Base-by-base conservation (phyloP, 2,888 invertebrate genomes). In the Actias luna region DNA sequence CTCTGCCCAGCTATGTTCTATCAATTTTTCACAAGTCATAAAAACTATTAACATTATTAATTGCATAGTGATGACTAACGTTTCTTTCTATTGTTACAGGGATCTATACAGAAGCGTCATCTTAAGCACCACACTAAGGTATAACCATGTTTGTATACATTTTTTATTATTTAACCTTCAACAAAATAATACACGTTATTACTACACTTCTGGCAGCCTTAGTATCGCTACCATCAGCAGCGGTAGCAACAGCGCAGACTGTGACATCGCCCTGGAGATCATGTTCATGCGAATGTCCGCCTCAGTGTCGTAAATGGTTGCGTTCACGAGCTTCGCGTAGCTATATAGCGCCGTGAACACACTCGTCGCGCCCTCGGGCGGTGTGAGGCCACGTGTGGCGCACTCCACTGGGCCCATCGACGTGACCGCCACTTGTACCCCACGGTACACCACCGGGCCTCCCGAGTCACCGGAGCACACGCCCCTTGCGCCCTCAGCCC, bases 391-490 rank as follows among this genome's bases (percentile, higher is more conserved):
- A 63, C 60, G 59, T 39, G 50, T 39, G 55, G 75, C 76, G 76
- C 88, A 88, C 70, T 83, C 80, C 63, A 79, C 63, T 14, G 88
- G 88, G 1, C 89, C 89, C 88, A 88, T 83, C 55, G 88, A 88
- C 58, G 88, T 87, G 52, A 88, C 81, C 58, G 79, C 88, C 67
- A 87, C 75, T 82, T 84, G 73, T 52, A 65, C 69, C 64, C 83
- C 84, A 58, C 69, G 68, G 69, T 77, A 80, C 62, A 87, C 35
- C 64, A 85, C 83, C 29, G 90, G 89, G 61, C 89, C 91, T 61
- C 90, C 91, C 31, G 89, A 89, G 82, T 90, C 91, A 0, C 91
- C 90, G 35, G 87, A 74, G 82, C 91, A 90, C 63, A 89, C 89
- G 65, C 87, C 89, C 62, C 81, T 74, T 31, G 71, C 64, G 57